A percentile compares a stretch with the other conserved stretches of the same genome.
These are phyloP conservation scores for Megaceryle alcyon DNA, from an alignment of 2,797 vertebrate species.

Conservation along the genomic window DNA sequence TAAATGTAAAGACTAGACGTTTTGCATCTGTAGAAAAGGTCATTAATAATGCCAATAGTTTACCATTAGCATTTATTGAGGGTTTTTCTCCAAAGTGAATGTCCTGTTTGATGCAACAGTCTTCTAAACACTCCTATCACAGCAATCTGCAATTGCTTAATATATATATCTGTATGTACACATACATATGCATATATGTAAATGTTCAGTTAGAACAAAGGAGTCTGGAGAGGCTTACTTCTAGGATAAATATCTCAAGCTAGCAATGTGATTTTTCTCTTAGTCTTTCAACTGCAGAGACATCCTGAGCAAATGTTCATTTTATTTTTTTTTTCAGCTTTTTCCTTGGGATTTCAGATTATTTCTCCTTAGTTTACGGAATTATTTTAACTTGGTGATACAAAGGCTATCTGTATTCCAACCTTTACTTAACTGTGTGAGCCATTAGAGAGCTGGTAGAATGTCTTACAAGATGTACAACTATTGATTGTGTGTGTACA, in stretches of 20 bases:
- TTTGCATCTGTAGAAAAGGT: not conserved
- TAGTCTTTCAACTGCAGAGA: not conserved
- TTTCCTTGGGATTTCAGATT: not conserved
- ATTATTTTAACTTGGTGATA: conserved; percentile 27
- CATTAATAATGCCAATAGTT: not conserved
- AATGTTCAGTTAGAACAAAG: not conserved
- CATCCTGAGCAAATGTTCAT: not conserved
- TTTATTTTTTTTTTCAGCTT: not conserved
- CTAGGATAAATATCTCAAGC: not conserved
- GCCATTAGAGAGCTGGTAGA: conserved; percentile 30
- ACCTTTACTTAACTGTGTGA: conserved; percentile 19
- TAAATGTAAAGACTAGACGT: not conserved
- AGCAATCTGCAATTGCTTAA: not conserved
- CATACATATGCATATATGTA: not conserved
- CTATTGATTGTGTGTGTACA: conserved; percentile 44
- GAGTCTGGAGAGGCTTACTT: not conserved
- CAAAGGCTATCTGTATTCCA: conserved; percentile 3
- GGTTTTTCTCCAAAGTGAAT: not conserved
- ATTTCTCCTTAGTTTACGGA: conserved; percentile 1
- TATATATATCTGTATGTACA: not conserved
- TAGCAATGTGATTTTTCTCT: not conserved
- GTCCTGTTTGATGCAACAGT: not conserved
- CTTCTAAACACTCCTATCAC: not conserved
- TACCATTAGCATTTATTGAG: not conserved
- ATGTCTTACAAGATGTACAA: conserved; percentile 57